Evolutionary conservation across 2,888 invertebrate species (phyloP), one percentile per base, ranked within the genome.

Genomic region (Thalpophila matura): DNA sequence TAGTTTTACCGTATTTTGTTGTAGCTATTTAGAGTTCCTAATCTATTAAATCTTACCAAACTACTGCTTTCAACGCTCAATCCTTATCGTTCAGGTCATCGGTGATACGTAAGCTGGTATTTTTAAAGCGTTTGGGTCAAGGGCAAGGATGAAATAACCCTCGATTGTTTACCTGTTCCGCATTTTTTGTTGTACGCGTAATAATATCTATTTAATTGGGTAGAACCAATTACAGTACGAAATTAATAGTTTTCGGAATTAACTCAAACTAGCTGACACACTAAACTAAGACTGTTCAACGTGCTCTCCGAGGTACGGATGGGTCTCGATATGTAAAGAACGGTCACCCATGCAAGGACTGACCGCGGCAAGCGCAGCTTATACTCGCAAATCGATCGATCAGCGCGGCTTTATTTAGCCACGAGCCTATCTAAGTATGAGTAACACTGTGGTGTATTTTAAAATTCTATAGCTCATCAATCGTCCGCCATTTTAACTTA

Each of bases 21-120:
- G 27, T 20, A 45, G 37, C 47, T 56, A 58, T 61, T 56, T 56
- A 59, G 50, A 71, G 56, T 61, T 73, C n/a, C 38, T 64, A 68
- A 75, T 68, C 69, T 77, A 57, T 68, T 56, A 64, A 76, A 72
- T 71, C 58, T 46, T 12, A 56, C 58, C 53, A 60, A 71, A 65
- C 51, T 61, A 61, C 64, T 50, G 43, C 58, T 75, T 72, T 77
- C 72, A 80, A 63, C 76, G 66, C 74, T 78, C 63, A 67, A 55
- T 62, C 43, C 49, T 78, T 80, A 80, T 80, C 79, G 64, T 71
- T 62, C 29, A 61, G 76, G 80, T 56, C 78, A 80, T 80, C 79
- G 27, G 51, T 59, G 76, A 80, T 78, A 74, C 61, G 59, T 66
- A 47, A 53, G 63, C 63, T 45, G 38, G 43, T 71, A 45, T 62